Conservation (phyloP, 2,797 vertebrate genomes). For the Tokudaia tokunoshimensis region DNA sequence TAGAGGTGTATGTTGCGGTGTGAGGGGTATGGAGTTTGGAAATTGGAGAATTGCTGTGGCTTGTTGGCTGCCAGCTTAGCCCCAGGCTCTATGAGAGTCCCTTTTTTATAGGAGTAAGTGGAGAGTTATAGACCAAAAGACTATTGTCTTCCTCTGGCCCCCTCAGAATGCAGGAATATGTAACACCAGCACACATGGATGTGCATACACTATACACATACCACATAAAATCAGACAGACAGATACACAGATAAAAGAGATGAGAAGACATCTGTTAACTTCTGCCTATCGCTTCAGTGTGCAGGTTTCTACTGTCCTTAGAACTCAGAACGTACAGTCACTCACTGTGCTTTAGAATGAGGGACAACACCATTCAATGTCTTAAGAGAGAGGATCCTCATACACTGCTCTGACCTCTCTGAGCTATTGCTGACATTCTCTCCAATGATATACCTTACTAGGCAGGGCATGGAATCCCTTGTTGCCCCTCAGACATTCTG, state of each 20-base stretch:
- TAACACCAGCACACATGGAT: not conserved
- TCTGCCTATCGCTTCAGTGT: not conserved
- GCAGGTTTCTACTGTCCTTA: not conserved
- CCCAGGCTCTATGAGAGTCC: not conserved
- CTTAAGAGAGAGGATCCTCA: not conserved
- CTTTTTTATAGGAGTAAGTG: not conserved
- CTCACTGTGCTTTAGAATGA: not conserved
- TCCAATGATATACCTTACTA: fast-evolving
- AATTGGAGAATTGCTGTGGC: not conserved
- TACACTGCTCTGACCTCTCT: not conserved
- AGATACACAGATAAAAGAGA: not conserved
- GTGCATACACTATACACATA: not conserved
- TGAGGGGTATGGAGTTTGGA: not conserved
- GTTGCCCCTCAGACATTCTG: not conserved
- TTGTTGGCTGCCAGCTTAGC: not conserved
- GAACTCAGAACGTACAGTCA: not conserved
- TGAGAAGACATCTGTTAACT: conserved; percentile 8
- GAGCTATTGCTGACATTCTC: not conserved
- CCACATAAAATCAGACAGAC: not conserved
- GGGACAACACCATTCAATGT: not conserved
- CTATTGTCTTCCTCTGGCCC: not conserved
- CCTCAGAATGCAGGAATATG: no score
- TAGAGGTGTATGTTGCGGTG: not conserved
- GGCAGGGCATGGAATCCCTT: not conserved
- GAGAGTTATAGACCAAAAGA: not conserved